Evolutionary conservation across 64 coral and sea anemone genomes (phyloP).

Genomic region (Orbicella faveolata): DNA sequence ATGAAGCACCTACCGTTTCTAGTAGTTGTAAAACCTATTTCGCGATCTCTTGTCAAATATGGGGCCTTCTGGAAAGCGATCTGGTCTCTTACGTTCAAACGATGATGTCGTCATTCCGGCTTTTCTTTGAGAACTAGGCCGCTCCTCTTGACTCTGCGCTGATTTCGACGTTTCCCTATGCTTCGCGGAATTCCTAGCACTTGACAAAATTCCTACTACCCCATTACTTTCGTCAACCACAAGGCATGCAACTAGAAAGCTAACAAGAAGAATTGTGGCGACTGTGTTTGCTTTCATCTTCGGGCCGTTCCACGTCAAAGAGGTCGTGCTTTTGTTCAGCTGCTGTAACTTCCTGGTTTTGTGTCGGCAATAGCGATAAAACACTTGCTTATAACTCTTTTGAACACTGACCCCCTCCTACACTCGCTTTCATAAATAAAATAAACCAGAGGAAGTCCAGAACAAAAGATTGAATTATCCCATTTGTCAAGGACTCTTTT

Average conservation of each 20-base stretch:
- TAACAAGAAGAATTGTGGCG: neutral
- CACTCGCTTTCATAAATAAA: neutral
- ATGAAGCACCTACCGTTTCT: neutral
- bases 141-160: neutral
- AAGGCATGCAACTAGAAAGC: neutral
- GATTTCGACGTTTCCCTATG: neutral
- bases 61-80: slow-evolving; percentile 3
- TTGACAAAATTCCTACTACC: neutral
- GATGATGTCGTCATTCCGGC: neutral
- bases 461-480: neutral
- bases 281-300: neutral
- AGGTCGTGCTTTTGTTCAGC: neutral
- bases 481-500: neutral
- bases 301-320: neutral
- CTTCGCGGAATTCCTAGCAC: too few species aligned
- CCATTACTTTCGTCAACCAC: neutral
- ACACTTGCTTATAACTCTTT: neutral
- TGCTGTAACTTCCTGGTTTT: neutral
- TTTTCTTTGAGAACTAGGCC: neutral
- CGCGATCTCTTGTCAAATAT: neutral
- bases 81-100: neutral
- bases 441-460: slow-evolving; percentile 1
- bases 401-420: neutral
- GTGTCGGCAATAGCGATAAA: neutral
- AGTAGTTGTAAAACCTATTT: neutral